Percentiles rank a stretch among this genome's conserved stretches.
These are phyloP conservation scores for Oeneis ivallda DNA, from an alignment of 2,888 invertebrate species.

Conservation along the genomic window DNA sequence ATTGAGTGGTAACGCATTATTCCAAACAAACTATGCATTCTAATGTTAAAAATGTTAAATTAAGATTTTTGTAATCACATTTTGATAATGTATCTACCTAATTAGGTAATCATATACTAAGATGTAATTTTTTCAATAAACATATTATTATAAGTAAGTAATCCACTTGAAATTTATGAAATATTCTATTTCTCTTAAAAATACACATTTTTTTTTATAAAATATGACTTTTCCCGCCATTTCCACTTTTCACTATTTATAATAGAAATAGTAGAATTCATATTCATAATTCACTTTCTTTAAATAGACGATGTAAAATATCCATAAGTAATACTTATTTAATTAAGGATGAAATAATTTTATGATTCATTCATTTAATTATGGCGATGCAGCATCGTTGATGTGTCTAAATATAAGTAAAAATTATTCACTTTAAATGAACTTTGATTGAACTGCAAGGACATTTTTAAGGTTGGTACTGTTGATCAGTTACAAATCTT, in stretches of 20 bases:
- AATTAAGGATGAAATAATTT: too few relatives aligned
- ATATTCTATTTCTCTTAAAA: neutral
- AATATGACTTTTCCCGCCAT: neutral
- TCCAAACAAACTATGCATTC: constrained; percentile 9
- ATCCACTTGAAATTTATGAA: neutral
- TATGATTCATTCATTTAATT: too few relatives aligned
- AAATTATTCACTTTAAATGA: neutral
- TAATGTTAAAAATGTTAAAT: constrained; percentile 1
- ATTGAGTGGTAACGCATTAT: neutral
- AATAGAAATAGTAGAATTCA: too few relatives aligned
- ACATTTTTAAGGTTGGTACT: too few relatives aligned
- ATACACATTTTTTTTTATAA: neutral
- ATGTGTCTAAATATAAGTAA: neutral
- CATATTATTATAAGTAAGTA: too few relatives aligned
- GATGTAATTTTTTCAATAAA: neutral
- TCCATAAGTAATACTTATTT: too few relatives aligned
- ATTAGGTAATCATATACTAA: neutral
- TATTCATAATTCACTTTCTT: neutral
- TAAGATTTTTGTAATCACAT: constrained; percentile 5
- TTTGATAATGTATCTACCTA: neutral
- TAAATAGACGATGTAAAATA: too few relatives aligned
- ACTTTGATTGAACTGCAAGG: too few relatives aligned
- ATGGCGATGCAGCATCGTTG: neutral
- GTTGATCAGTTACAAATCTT: neutral
- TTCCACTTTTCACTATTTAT: neutral